Conservation (phyloP, 2,888 invertebrate species). For the Galeruca laticollis region DNA sequence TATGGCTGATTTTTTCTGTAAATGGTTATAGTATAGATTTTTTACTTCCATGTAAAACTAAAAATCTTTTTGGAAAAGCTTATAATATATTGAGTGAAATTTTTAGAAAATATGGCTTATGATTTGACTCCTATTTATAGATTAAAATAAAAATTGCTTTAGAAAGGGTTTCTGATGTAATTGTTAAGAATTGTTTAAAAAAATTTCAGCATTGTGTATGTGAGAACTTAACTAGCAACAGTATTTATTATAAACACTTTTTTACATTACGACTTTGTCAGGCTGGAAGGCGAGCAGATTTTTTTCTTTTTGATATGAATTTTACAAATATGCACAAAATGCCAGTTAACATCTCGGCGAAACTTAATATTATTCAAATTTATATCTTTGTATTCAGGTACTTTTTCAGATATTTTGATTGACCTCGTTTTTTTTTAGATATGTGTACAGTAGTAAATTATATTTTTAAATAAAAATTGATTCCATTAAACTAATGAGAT, state of each 20-base stretch:
- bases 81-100: too few relatives aligned
- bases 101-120: too few relatives aligned
- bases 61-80: too few relatives aligned
- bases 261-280: constrained; percentile 1
- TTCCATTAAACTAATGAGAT: constrained; percentile 28
- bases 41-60: too few relatives aligned
- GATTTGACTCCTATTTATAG: too few relatives aligned
- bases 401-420: constrained; percentile 33
- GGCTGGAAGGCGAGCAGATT: constrained; percentile 1
- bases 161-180: neutral
- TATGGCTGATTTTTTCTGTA: too few relatives aligned
- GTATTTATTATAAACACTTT: constrained; percentile 6
- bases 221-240: neutral
- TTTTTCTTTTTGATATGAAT: constrained; percentile 26
- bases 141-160: too few relatives aligned
- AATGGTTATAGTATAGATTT: too few relatives aligned
- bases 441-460: constrained; percentile 40
- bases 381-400: constrained; percentile 32
- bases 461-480: constrained; percentile 40
- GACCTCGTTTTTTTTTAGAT: constrained; percentile 29
- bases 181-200: neutral
- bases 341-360: constrained; percentile 23
- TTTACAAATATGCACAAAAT: constrained; percentile 30
- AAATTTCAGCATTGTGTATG: neutral
- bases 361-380: constrained; percentile 25